A percentile compares a stretch with the other conserved stretches of the same genome.
Conservation (phyloP, 2,888 invertebrate genomes). For the Amblyteles armatorius region DNA sequence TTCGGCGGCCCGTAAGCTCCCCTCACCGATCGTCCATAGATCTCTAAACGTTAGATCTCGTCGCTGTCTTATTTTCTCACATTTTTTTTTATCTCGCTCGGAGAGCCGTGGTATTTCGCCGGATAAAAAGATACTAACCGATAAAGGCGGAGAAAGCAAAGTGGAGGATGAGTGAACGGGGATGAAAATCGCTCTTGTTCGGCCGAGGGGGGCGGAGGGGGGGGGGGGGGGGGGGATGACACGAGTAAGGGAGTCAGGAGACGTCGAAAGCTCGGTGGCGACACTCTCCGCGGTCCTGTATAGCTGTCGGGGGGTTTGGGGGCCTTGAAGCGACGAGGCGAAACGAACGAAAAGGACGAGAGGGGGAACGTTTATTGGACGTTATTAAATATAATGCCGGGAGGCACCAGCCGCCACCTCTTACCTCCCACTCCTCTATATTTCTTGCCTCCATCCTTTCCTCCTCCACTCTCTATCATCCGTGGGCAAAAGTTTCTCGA, state of each 20-base stretch:
- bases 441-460: conserved; percentile 17
- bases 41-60: conserved; percentile 13
- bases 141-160: conserved; percentile 29
- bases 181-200: conserved; percentile 59
- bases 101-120: neutral
- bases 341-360: conserved; percentile 57
- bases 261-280: conserved; percentile 36
- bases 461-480: conserved; percentile 21
- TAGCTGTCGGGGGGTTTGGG: conserved; percentile 26
- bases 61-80: neutral
- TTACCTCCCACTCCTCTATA: conserved; percentile 30
- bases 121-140: conserved; percentile 42
- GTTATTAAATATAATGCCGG: conserved; percentile 80
- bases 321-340: conserved; percentile 40
- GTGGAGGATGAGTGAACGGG: conserved; percentile 13
- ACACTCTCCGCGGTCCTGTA: conserved; percentile 24
- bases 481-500: conserved; percentile 74
- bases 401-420: conserved; percentile 74
- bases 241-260: conserved; percentile 57
- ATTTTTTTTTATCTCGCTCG: neutral
- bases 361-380: conserved; percentile 76
- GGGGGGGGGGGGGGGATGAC: conserved; percentile 35
- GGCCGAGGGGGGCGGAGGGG: neutral
- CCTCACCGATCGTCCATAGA: conserved; percentile 1
- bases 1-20: conserved; percentile 15